These are phyloP conservation scores for Philopedon plagiatum DNA, from an alignment of 2,888 invertebrate species.

Conservation along the genomic window DNA sequence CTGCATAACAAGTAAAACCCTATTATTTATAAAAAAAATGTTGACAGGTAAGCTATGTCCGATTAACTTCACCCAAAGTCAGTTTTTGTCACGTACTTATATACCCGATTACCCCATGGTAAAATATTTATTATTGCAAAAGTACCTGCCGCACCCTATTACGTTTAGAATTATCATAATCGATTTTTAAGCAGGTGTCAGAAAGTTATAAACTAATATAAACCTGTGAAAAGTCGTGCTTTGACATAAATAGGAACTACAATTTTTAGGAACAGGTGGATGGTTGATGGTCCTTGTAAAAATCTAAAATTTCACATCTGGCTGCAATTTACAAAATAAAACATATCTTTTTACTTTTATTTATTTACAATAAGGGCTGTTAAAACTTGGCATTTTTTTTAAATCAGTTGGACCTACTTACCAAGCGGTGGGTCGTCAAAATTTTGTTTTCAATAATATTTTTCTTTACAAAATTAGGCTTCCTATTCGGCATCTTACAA, in stretches of 20 bases:
- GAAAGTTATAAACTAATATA: conserved; percentile 8
- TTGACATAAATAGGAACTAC: background rate
- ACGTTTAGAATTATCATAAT: background rate
- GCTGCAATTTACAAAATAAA: background rate
- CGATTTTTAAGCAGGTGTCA: conserved; percentile 13
- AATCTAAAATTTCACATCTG: background rate
- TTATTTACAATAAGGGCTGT: too few species aligned
- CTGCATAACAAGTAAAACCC: too few species aligned
- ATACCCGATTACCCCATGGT: background rate
- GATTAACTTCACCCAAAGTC: background rate
- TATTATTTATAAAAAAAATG: background rate
- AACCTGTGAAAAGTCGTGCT: background rate
- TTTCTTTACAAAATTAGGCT: too few species aligned
- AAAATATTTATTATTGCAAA: background rate
- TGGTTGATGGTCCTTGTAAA: background rate
- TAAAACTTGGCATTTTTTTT: too few species aligned
- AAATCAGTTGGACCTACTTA: too few species aligned
- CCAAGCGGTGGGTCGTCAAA: too few species aligned
- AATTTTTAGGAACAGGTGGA: background rate
- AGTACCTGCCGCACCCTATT: conserved; percentile 2
- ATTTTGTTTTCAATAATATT: too few species aligned
- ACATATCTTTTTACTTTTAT: too few species aligned
- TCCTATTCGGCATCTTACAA: too few species aligned
- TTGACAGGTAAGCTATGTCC: background rate
- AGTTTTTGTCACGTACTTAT: background rate